phyloP scores from a whole-genome alignment of 37 sponge, comb jelly and placozoan species.

The Halisarca cf. caerulea region DNA sequence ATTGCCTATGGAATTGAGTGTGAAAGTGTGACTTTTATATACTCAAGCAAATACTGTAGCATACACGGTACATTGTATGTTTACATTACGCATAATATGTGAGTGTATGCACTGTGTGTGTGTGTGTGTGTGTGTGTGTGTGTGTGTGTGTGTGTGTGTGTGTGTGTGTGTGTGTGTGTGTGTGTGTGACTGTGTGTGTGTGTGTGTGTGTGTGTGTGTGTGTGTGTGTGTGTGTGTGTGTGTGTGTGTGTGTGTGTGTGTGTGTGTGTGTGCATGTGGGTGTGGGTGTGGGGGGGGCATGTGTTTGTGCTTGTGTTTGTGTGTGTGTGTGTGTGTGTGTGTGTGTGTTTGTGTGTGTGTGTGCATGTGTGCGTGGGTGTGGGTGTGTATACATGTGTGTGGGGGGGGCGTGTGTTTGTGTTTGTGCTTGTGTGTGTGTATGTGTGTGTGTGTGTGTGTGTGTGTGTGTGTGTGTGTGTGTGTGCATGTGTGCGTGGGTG shows the following conservation, averaged over 20 bases:
- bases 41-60: too few relatives aligned
- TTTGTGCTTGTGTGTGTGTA: too few relatives aligned
- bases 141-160: not conserved
- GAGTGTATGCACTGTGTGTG: not conserved
- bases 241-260: slow-evolving; percentile 8
- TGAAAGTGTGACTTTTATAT: too few relatives aligned
- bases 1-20: too few relatives aligned
- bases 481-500: too few relatives aligned
- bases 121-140: too few relatives aligned
- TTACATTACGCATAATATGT: too few relatives aligned
- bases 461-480: too few relatives aligned
- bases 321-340: slow-evolving; percentile 1
- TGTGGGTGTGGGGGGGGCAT: not conserved
- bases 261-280: not conserved
- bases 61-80: too few relatives aligned
- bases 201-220: slow-evolving; percentile 1
- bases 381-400: too few relatives aligned
- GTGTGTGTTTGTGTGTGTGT: not conserved
- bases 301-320: not conserved
- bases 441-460: too few relatives aligned
- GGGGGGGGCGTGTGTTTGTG: too few relatives aligned
- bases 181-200: not conserved
- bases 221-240: not conserved
- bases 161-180: not conserved
- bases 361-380: not conserved